Conservation (phyloP, 2,797 vertebrate genomes). For the Lerista edwardsae region DNA sequence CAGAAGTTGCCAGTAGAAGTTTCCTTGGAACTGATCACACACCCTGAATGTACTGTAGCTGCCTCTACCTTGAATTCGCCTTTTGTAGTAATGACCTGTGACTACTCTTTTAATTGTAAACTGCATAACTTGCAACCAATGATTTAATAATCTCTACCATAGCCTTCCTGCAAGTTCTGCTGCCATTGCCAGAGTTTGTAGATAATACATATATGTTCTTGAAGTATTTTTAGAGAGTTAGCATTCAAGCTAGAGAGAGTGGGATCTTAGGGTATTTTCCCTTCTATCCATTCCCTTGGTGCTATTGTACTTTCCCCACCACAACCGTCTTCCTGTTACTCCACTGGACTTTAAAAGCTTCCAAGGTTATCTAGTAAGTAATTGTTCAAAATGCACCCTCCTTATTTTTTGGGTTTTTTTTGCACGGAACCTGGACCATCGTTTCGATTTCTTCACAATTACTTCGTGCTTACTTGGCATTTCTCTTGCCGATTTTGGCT, state of each 20-base stretch:
- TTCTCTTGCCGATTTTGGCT: neutral
- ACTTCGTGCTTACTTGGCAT: neutral
- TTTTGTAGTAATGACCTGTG: constrained; percentile 63
- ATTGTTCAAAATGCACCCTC: constrained; percentile 5
- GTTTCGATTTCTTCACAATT: constrained; percentile 4
- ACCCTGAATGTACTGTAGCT: constrained; percentile 71
- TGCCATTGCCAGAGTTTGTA: constrained; percentile 51
- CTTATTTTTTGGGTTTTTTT: neutral
- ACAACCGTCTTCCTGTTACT: constrained; percentile 32
- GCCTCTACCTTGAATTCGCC: constrained; percentile 69
- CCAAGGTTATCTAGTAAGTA: constrained; percentile 19
- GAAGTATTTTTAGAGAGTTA: constrained; percentile 26
- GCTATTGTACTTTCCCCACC: constrained; percentile 25
- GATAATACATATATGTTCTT: constrained; percentile 52
- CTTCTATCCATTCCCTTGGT: constrained; percentile 17
- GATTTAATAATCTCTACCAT: constrained; percentile 55
- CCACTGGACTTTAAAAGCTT: constrained; percentile 22
- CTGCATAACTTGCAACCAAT: constrained; percentile 56
- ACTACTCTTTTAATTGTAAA: constrained; percentile 63
- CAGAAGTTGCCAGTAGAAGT: constrained; percentile 56
- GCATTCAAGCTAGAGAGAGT: constrained; percentile 18
- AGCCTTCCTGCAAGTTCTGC: constrained; percentile 65
- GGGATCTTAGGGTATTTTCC: neutral
- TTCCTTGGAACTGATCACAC: constrained; percentile 53
- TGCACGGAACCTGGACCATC: neutral